phyloP scores from a whole-genome alignment of 2,888 invertebrate species.

The Xestia c-nigrum region DNA sequence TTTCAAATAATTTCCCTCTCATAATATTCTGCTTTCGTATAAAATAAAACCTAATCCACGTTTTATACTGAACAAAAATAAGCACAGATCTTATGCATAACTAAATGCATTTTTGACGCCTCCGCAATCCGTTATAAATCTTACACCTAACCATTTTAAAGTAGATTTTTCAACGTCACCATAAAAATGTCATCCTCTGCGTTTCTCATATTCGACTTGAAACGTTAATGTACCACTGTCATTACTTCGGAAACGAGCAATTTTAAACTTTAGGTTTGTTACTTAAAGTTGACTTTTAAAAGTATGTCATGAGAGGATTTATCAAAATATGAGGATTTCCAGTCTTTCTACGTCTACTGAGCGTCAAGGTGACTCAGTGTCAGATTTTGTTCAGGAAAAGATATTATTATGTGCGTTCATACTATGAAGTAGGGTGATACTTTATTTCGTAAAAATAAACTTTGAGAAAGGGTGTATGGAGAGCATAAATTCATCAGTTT shows the following conservation, averaged over 20 bases:
- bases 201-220: slow-evolving; percentile 58
- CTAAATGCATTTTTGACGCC: slow-evolving; percentile 10
- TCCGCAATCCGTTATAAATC: slow-evolving; percentile 20
- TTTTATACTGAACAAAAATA: slow-evolving; percentile 1
- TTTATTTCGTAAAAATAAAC: slow-evolving; percentile 20
- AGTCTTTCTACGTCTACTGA: slow-evolving; percentile 27
- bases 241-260: slow-evolving; percentile 28
- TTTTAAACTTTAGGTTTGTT: slow-evolving; percentile 15
- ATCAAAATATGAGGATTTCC: slow-evolving; percentile 36
- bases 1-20: not conserved
- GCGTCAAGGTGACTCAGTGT: slow-evolving; percentile 30
- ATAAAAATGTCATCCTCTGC: slow-evolving; percentile 65
- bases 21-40: not conserved
- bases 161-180: slow-evolving; percentile 63
- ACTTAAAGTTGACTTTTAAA: slow-evolving; percentile 15
- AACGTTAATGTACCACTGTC: slow-evolving; percentile 57
- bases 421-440: not conserved
- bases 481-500: slow-evolving; percentile 22
- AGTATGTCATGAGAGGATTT: not conserved
- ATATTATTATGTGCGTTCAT: not conserved
- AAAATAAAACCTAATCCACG: not conserved
- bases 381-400: slow-evolving; percentile 30
- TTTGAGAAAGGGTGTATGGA: not conserved
- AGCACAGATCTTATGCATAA: not conserved
- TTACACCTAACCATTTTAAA: slow-evolving; percentile 42